phyloP scores from a whole-genome alignment of 2,113 vertebrate genomes.

The Silurus glanis region DNA sequence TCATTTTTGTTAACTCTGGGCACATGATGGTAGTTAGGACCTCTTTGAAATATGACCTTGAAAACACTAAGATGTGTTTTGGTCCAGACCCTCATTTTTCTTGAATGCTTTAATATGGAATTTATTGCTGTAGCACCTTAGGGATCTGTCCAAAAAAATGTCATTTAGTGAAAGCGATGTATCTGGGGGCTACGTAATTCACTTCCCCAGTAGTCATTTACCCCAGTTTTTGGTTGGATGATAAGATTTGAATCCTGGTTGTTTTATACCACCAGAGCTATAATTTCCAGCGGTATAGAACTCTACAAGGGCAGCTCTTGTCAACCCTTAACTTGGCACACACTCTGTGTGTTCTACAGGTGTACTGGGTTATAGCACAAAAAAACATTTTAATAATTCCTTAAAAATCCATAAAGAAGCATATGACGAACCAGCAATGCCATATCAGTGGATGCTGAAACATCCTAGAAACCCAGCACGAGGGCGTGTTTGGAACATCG shows the following conservation, averaged over 20 bases:
- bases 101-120: conserved; percentile 4
- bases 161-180: neutral
- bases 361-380: conserved; percentile 24
- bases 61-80: neutral
- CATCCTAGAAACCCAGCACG: neutral
- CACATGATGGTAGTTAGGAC: neutral
- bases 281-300: neutral
- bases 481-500: neutral
- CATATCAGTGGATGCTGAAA: neutral
- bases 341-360: neutral
- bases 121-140: conserved; percentile 1
- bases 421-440: neutral
- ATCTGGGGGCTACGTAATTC: neutral
- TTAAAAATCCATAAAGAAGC: no score
- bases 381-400: neutral
- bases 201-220: neutral
- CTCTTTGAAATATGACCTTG: neutral
- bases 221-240: neutral
- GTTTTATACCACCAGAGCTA: neutral
- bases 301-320: neutral
- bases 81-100: neutral
- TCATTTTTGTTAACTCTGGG: conserved; percentile 10
- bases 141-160: neutral
- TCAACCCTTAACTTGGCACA: neutral
- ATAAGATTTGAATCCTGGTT: neutral